Percentiles rank a stretch among this genome's conserved stretches.
These are phyloP conservation scores for Lophochroa leadbeateri DNA, from an alignment of 2,113 vertebrate species.

Conservation along the genomic window DNA sequence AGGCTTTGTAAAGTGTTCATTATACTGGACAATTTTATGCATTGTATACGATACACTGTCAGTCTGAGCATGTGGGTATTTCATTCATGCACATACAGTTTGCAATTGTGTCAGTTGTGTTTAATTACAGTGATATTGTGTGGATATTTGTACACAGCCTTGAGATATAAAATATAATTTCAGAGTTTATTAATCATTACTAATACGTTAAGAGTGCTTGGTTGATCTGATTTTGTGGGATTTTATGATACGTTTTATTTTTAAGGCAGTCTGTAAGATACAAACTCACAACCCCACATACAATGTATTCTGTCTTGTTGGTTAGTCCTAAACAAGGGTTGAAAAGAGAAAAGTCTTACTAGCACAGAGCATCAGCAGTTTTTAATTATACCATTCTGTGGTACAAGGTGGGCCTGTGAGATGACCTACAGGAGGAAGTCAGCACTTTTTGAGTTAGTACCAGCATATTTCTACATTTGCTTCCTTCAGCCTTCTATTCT, in stretches of 20 bases:
- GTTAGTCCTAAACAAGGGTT: background rate
- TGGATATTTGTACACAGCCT: background rate
- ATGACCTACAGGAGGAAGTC: slow-evolving; percentile 65
- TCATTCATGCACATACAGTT: background rate
- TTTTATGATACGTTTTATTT: background rate
- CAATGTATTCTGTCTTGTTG: background rate
- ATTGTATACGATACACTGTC: background rate
- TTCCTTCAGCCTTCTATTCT: slow-evolving; percentile 46
- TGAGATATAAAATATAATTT: background rate
- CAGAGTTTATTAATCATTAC: background rate
- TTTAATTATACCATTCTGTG: slow-evolving; percentile 59
- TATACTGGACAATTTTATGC: background rate
- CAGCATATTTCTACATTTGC: slow-evolving; percentile 51
- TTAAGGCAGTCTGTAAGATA: background rate
- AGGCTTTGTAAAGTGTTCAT: background rate
- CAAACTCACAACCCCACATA: background rate
- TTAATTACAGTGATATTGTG: background rate
- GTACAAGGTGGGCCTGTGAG: slow-evolving; percentile 5
- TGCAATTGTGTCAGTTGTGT: background rate
- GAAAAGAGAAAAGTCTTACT: slow-evolving; percentile 40
- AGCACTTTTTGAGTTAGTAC: slow-evolving; percentile 69
- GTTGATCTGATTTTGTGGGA: background rate
- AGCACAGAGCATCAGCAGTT: slow-evolving; percentile 51
- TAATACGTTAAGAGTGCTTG: background rate
- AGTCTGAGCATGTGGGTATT: background rate